Conservation (phyloP, 2,797 vertebrate genomes). For the Pelobates cultripes region DNA sequence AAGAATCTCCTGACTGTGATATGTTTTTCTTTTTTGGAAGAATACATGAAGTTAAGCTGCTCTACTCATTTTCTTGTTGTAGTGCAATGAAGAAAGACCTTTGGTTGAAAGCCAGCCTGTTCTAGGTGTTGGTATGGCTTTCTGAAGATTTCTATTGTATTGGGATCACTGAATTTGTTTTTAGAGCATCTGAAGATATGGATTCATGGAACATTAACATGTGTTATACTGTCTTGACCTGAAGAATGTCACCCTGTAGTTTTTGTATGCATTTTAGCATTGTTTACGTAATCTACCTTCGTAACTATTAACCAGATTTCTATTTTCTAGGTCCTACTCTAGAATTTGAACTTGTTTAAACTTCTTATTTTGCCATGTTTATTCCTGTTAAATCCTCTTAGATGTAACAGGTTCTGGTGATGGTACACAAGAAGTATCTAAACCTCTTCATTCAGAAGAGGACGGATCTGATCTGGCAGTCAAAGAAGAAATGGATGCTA, state of each 20-base stretch:
- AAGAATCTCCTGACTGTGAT: slow-evolving; percentile 12
- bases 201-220: slow-evolving; percentile 16
- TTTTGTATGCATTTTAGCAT: slow-evolving; percentile 83
- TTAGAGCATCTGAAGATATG: background rate
- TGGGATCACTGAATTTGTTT: background rate
- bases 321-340: slow-evolving; percentile 95
- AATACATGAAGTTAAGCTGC: background rate
- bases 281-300: slow-evolving; percentile 89
- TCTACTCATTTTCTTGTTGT: background rate
- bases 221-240: slow-evolving; percentile 68
- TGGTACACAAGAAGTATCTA: slow-evolving; percentile 98
- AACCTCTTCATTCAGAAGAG: slow-evolving; percentile 92
- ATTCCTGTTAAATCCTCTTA: slow-evolving; percentile 99
- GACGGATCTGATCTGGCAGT: slow-evolving; percentile 83
- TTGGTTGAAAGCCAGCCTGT: background rate
- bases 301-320: slow-evolving; percentile 96
- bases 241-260: slow-evolving; percentile 85
- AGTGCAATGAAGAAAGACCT: slow-evolving; percentile 23
- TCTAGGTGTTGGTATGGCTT: background rate
- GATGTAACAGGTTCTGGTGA: slow-evolving; percentile 99
- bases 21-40: background rate
- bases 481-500: slow-evolving; percentile 87
- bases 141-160: slow-evolving; percentile 10
- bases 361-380: slow-evolving; percentile 98
- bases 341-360: slow-evolving; percentile 95